Percentiles rank a stretch among this genome's conserved stretches.
Conservation (phyloP, 2,888 invertebrate genomes). For the Stenchaetothrips biformis region DNA sequence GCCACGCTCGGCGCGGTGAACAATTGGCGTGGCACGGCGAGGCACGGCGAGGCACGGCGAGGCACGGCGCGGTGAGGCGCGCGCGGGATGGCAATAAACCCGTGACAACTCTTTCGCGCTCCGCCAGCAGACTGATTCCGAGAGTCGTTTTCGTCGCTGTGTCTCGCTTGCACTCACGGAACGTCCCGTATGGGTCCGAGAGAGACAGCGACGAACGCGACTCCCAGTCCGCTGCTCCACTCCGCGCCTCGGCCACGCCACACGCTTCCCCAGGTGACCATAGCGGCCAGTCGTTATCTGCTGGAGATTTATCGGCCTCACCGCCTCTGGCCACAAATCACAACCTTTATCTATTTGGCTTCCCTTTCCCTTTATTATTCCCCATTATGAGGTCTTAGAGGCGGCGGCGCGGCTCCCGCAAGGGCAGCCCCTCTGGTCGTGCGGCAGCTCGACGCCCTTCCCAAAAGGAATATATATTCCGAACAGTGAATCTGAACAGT, state of each 20-base stretch:
- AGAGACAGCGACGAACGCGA: too few relatives aligned
- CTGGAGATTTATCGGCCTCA: not conserved
- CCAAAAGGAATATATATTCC: too few relatives aligned
- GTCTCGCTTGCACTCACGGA: too few relatives aligned
- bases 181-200: too few relatives aligned
- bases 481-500: too few relatives aligned
- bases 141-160: too few relatives aligned
- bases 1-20: not conserved
- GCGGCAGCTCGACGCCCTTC: not conserved
- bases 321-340: not conserved
- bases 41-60: too few relatives aligned
- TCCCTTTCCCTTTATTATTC: constrained; percentile 3
- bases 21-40: not conserved
- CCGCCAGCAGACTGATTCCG: too few relatives aligned
- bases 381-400: constrained; percentile 1
- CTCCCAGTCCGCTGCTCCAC: not conserved
- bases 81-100: not conserved
- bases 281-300: not conserved
- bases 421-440: not conserved
- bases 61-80: too few relatives aligned
- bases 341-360: constrained; percentile 1
- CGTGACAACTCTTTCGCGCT: constrained; percentile 1
- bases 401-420: not conserved
- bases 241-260: not conserved
- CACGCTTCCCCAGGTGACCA: not conserved